Evolutionary conservation across 2,888 invertebrate genomes (phyloP).

Genomic region (Drosophila phalerata): DNA sequence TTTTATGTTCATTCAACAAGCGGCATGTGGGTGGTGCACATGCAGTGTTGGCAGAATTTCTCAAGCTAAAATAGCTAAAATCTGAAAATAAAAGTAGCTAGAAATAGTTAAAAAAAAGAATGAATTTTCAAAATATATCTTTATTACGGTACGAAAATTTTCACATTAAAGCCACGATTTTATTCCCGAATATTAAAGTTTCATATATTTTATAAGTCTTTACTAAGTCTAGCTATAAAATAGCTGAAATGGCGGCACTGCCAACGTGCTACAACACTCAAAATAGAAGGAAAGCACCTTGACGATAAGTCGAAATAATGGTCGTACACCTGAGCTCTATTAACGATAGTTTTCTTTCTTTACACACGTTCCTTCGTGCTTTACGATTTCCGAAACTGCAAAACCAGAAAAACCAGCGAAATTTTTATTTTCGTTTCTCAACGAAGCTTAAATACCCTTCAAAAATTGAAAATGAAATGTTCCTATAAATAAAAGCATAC

Average conservation of each 20-base stretch:
- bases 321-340: constrained; percentile 31
- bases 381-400: constrained; percentile 39
- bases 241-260: not conserved
- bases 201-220: too few relatives aligned
- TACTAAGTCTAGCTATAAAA: not conserved
- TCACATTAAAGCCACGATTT: too few relatives aligned
- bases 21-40: constrained; percentile 17
- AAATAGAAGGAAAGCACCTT: not conserved
- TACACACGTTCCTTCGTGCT: constrained; percentile 9
- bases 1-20: constrained; percentile 39
- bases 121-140: too few relatives aligned
- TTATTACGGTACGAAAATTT: too few relatives aligned
- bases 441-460: constrained; percentile 7
- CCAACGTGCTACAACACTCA: not conserved
- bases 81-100: not conserved
- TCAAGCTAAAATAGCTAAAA: not conserved
- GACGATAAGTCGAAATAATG: not conserved
- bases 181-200: too few relatives aligned
- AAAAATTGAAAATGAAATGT: too few relatives aligned
- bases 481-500: constrained; percentile 2
- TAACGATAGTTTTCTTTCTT: constrained; percentile 22
- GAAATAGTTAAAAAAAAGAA: not conserved
- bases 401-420: not conserved
- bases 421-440: not conserved
- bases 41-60: not conserved